These are phyloP conservation scores for Siphlonurus alternatus DNA, from an alignment of 2,888 invertebrate genomes.

Conservation along the genomic window DNA sequence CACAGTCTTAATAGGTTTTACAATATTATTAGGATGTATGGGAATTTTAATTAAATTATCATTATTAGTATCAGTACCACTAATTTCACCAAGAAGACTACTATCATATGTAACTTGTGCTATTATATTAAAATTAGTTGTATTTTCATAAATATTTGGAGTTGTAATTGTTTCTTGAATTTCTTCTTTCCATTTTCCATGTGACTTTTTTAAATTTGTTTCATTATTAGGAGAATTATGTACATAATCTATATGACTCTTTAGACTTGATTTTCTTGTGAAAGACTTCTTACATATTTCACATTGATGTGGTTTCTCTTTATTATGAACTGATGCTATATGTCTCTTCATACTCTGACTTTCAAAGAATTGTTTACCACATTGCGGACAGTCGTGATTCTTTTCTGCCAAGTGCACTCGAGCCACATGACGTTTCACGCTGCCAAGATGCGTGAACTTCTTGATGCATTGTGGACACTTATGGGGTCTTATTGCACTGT, in stretches of 20 bases:
- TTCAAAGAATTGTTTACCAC: neutral
- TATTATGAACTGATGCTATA: neutral
- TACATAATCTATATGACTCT: neutral
- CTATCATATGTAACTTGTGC: neutral
- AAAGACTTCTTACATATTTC: conserved; percentile 2
- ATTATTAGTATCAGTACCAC: too few species aligned
- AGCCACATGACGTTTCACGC: neutral
- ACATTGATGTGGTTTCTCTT: neutral
- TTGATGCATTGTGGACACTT: neutral
- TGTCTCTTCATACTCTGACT: neutral
- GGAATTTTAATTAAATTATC: too few species aligned
- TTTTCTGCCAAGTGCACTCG: neutral
- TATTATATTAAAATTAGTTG: too few species aligned
- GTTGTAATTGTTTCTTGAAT: neutral
- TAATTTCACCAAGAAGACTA: too few species aligned
- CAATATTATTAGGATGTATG: too few species aligned
- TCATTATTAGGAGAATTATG: neutral
- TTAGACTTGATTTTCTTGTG: neutral
- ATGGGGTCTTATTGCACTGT: neutral
- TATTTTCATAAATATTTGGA: too few species aligned
- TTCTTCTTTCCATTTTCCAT: too few species aligned
- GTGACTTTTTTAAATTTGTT: too few species aligned
- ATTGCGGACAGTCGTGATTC: neutral
- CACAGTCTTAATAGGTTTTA: too few species aligned
- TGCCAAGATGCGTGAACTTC: neutral